Evolutionary conservation across 2,113 vertebrate genomes (phyloP).

Genomic region (Tachysurus vachellii): DNA sequence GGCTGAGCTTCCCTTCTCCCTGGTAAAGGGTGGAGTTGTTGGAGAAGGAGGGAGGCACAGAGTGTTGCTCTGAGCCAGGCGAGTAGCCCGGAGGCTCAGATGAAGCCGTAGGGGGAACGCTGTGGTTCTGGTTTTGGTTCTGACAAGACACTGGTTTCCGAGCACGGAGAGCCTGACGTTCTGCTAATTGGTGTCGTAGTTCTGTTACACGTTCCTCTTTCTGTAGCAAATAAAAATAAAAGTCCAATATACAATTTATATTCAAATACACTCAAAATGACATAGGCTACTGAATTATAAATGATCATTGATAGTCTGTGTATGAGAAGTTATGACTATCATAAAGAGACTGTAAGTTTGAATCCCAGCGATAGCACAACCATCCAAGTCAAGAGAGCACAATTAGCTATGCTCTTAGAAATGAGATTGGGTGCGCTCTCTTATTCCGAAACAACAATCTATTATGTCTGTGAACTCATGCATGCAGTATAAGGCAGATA

Average conservation of each 20-base stretch:
- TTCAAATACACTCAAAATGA: neutral
- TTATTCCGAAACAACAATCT: neutral
- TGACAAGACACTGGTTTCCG: conserved; percentile 75
- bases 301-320: neutral
- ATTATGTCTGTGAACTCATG: neutral
- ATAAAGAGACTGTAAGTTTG: neutral
- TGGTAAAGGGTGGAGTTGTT: conserved; percentile 81
- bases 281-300: neutral
- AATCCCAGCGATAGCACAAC: neutral
- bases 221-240: conserved; percentile 62
- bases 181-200: conserved; percentile 86
- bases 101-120: conserved; percentile 55
- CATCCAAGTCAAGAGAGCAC: neutral
- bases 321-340: neutral
- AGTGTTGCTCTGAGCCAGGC: conserved; percentile 71
- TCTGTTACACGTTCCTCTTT: conserved; percentile 90
- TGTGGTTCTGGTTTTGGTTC: conserved; percentile 66
- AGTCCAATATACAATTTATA: neutral
- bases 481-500: neutral
- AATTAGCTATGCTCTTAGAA: neutral
- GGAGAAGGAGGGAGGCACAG: conserved; percentile 75
- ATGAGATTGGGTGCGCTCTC: neutral
- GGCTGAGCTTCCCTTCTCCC: conserved; percentile 83
- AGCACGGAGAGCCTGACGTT: conserved; percentile 84
- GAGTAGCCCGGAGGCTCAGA: conserved; percentile 73